Evolutionary conservation across 2,797 vertebrate species (phyloP), one percentile per base, ranked within the genome.

Genomic region (Sebastes matsubarae): DNA sequence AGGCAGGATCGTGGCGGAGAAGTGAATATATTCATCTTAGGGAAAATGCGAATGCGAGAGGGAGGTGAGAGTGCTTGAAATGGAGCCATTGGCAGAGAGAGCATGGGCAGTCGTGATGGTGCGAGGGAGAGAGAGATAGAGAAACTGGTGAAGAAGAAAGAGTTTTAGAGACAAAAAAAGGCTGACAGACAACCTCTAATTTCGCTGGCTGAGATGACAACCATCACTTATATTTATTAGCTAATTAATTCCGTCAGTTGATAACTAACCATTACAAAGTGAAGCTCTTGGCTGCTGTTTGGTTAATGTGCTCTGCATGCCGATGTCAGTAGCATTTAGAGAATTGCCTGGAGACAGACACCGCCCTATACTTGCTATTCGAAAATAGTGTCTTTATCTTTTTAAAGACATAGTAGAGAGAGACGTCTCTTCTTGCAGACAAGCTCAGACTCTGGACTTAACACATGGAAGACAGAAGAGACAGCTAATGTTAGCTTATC

Each of bases 41-140:
- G 10, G 13, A 42, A 67, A 75, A 82, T 42, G 25, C 16, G 54
- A 70, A 52, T 29, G 20, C 58, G 38, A 6, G 38, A 6, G 24
- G 42, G 1, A 25, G 59, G 70, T 65, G 68, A 58, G n/a, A 57
- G 5, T 11, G 55, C 25, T 80, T 74, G 30, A 72, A 77, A 75
- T 34, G 27, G 72, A 68, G 72, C 50, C 36, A n/a, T 6, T 82
- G 78, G 76, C 66, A 64, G 66, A 58, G 29, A 42, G 59, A 68
- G 57, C 14, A 20, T 18, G 20, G 20, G 30, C 7, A 74, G 64
- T 27, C 18, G 27, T 52, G 36, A 55, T 25, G 36, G 57, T 20
- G 59, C 32, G 50, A 13, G 22, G 75, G 55, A 9, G 58, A 80
- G 54, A 78, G 57, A 59, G 68, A 50, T 25, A 72, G 52, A 55